Conservation (phyloP, 1,140 invertebrate genomes). For the Anastrepha ludens region DNA sequence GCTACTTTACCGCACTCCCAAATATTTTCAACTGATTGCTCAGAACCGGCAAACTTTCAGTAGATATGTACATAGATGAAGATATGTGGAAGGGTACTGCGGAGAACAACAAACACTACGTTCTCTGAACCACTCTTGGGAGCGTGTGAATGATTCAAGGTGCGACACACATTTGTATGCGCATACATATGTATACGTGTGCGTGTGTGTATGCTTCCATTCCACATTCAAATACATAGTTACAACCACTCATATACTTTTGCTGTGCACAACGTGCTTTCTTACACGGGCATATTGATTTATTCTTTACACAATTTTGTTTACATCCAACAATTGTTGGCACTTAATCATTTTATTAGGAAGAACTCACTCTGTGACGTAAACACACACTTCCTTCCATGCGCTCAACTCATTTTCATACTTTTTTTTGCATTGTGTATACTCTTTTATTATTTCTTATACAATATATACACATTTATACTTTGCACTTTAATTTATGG, state of each 20-base stretch:
- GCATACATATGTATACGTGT: background rate
- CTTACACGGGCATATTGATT: slow-evolving; percentile 1
- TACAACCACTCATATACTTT: background rate
- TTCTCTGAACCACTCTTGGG: too few species aligned
- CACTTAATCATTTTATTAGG: background rate
- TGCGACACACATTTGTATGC: background rate
- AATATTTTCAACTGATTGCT: background rate
- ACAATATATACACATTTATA: too few species aligned
- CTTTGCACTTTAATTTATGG: too few species aligned
- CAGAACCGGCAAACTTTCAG: background rate
- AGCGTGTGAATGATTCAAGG: too few species aligned
- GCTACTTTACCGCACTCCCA: too few species aligned
- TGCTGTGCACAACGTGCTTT: background rate
- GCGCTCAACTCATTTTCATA: background rate
- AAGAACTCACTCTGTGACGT: slow-evolving; percentile 5
- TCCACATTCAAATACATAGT: background rate
- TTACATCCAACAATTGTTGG: slow-evolving; percentile 4
- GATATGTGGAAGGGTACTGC: background rate
- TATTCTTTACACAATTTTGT: background rate
- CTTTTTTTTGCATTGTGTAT: background rate
- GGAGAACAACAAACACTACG: background rate
- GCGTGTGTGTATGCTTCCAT: background rate
- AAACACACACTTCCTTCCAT: background rate
- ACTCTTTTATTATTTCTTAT: background rate
- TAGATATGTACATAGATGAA: too few species aligned